Evolutionary conservation across 2,797 vertebrate species (phyloP).

Genomic region (Anguilla marmorata): DNA sequence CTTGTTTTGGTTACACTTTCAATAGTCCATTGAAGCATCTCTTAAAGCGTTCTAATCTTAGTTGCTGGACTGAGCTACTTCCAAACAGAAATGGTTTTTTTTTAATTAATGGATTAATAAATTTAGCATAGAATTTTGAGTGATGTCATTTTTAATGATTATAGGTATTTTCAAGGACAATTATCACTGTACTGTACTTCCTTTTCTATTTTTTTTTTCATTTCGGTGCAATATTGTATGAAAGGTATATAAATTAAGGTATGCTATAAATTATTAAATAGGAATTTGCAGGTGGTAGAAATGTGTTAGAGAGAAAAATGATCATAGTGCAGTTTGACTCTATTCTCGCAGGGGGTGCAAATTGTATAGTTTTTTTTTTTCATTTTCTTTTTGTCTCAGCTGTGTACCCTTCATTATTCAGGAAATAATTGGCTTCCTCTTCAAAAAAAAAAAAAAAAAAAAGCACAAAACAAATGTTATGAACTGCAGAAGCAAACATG

Average conservation of each 20-base stretch:
- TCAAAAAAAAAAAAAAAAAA: neutral
- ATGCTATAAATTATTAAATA: neutral
- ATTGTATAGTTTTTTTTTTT: neutral
- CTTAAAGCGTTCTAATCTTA: no score
- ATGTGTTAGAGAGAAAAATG: neutral
- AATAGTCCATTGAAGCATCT: no score
- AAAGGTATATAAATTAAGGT: neutral
- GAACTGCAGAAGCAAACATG: neutral
- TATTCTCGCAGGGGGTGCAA: neutral
- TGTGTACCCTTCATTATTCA: neutral
- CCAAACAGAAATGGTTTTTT: no score
- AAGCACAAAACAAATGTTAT: neutral
- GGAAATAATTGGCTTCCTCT: constrained; percentile 16
- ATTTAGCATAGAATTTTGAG: no score
- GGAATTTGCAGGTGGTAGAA: neutral
- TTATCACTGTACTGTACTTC: neutral
- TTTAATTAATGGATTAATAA: no score
- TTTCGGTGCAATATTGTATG: neutral
- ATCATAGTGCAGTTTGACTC: neutral
- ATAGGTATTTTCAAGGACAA: neutral
- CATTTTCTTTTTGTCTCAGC: neutral
- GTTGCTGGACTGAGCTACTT: no score
- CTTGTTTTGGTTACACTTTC: no score
- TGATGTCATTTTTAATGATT: neutral
- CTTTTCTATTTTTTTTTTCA: neutral